These are phyloP conservation scores for Agrilus cyanescens DNA, from an alignment of 2,888 invertebrate species.

Conservation along the genomic window DNA sequence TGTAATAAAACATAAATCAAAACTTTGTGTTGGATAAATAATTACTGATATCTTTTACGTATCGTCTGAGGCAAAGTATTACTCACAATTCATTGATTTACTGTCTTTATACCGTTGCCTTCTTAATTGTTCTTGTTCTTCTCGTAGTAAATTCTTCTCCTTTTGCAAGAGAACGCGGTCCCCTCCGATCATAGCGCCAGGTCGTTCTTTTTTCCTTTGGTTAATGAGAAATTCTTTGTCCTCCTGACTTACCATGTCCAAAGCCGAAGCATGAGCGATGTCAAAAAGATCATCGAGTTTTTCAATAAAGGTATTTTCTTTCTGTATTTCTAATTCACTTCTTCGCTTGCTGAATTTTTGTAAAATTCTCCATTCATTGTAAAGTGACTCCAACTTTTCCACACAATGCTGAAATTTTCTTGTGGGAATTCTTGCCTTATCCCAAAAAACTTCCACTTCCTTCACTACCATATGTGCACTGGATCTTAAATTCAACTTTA, in stretches of 20 bases:
- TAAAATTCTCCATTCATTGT: conserved; percentile 1
- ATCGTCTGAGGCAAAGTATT: too few species aligned
- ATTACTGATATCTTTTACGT: too few species aligned
- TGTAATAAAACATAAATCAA: too few species aligned
- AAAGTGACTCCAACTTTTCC: background rate
- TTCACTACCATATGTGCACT: background rate
- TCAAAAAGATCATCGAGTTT: conserved; percentile 6
- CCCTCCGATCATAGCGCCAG: conserved; percentile 16
- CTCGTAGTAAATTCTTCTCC: conserved; percentile 12
- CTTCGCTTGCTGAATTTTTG: conserved; percentile 1
- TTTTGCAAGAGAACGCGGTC: conserved; percentile 18
- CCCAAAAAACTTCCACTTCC: conserved; percentile 1
- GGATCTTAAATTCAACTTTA: too few species aligned
- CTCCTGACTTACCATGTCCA: conserved; percentile 17
- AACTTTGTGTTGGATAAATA: too few species aligned
- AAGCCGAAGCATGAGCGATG: conserved; percentile 5
- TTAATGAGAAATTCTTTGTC: conserved; percentile 15
- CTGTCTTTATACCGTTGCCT: background rate
- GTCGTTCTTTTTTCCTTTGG: conserved; percentile 19
- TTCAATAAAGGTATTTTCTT: background rate
- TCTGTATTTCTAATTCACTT: background rate
- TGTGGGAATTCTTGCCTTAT: conserved; percentile 1
- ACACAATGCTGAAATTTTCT: background rate
- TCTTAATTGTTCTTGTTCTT: background rate
- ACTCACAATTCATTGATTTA: too few species aligned